Evolutionary conservation across 2,113 vertebrate genomes (phyloP).

Genomic region (Nicator chloris): DNA sequence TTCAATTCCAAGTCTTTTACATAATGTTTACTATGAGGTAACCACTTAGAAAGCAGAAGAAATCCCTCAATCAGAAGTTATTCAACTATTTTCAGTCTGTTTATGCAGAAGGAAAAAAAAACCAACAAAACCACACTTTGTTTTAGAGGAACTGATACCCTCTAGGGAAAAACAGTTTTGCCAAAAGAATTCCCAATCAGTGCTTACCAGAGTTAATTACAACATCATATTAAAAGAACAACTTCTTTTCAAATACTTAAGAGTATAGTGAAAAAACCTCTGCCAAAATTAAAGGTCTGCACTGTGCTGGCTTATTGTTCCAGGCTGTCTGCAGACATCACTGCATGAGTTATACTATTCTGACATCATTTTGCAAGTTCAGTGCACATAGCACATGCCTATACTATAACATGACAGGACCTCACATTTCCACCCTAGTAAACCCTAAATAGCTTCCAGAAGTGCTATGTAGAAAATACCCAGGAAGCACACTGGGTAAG

Average conservation of each 20-base stretch:
- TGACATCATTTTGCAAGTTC: slow-evolving; percentile 36
- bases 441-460: slow-evolving; percentile 50
- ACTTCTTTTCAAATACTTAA: not conserved
- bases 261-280: not conserved
- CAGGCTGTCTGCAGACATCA: slow-evolving; percentile 23
- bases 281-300: slow-evolving; percentile 5
- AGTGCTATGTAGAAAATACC: not conserved
- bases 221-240: not conserved
- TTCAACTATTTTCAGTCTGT: not conserved
- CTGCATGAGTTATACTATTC: not conserved
- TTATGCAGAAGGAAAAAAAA: not conserved
- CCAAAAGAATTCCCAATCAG: not conserved
- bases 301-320: slow-evolving; percentile 23
- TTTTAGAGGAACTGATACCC: not conserved
- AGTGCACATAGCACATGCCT: slow-evolving; percentile 22
- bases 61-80: not conserved
- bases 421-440: slow-evolving; percentile 33
- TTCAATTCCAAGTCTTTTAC: not conserved
- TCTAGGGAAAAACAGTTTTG: not conserved
- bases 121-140: not conserved
- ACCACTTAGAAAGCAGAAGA: not conserved
- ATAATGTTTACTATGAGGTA: not conserved
- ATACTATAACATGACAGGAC: slow-evolving; percentile 12
- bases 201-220: slow-evolving; percentile 10
- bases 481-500: not conserved